These are phyloP conservation scores for Eueremaeus valkanovi DNA, from an alignment of 2,888 invertebrate genomes.

Conservation along the genomic window DNA sequence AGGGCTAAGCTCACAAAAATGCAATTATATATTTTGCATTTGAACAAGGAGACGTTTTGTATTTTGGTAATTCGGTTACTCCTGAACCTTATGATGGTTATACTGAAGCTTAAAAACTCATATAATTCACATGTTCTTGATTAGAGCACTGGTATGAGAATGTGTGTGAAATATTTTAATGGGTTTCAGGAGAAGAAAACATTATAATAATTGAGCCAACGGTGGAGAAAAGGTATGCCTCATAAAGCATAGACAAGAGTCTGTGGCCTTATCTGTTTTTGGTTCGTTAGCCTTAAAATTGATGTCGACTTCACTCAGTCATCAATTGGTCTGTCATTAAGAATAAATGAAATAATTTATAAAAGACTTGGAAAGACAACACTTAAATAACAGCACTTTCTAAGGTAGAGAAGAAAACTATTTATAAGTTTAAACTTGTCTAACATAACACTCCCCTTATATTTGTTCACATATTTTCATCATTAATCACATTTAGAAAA, in stretches of 20 bases:
- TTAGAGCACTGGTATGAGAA: background rate
- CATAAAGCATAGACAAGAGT: background rate
- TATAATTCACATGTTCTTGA: background rate
- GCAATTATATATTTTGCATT: too few relatives aligned
- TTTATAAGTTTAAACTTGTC: background rate
- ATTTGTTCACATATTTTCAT: too few relatives aligned
- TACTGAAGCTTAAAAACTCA: too few relatives aligned
- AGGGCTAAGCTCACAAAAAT: too few relatives aligned
- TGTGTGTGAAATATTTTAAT: background rate
- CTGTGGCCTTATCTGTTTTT: conserved; percentile 4
- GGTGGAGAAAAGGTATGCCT: background rate
- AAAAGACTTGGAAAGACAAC: background rate
- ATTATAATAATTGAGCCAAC: background rate
- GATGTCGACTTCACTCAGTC: background rate
- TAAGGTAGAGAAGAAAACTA: background rate
- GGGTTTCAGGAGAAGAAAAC: background rate
- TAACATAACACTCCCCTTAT: conserved; percentile 15
- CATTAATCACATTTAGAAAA: too few relatives aligned
- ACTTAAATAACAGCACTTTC: background rate
- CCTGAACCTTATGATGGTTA: too few relatives aligned
- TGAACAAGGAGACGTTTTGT: too few relatives aligned
- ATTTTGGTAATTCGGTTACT: too few relatives aligned
- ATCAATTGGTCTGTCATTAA: background rate
- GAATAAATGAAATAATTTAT: background rate
- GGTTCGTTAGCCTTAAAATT: background rate